A percentile compares a stretch with the other conserved stretches of the same genome.
phyloP scores from a whole-genome alignment of 2,113 vertebrate genomes.

The Nyctereutes procyonoides region DNA sequence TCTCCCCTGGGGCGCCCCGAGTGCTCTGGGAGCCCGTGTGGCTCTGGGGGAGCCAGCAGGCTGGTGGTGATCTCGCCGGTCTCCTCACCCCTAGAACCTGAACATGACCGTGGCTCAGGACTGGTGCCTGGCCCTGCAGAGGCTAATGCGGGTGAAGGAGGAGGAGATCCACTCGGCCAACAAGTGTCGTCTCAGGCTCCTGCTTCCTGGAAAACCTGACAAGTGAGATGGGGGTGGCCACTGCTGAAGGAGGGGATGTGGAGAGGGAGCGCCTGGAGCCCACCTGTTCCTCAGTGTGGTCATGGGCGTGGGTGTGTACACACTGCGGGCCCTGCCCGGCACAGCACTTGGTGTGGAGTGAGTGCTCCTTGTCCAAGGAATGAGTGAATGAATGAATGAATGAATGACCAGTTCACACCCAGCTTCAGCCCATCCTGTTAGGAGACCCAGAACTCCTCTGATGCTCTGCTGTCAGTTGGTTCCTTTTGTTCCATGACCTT shows the following conservation, averaged over 20 bases:
- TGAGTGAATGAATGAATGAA: no score
- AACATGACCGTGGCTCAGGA: slow-evolving; percentile 97
- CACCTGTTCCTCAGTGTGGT: accelerated
- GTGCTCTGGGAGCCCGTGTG: background rate
- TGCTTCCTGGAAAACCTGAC: slow-evolving; percentile 95
- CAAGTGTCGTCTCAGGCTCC: slow-evolving; percentile 95
- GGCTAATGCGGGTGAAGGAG: slow-evolving; percentile 96
- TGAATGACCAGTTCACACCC: accelerated
- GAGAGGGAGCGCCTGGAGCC: background rate
- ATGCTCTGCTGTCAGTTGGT: background rate
- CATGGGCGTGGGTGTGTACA: accelerated
- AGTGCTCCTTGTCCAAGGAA: background rate
- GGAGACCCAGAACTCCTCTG: background rate
- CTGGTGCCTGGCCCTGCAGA: slow-evolving; percentile 97
- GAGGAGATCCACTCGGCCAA: slow-evolving; percentile 97
- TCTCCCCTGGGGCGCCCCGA: accelerated
- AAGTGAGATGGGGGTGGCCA: slow-evolving; percentile 88
- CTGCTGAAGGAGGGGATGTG: accelerated
- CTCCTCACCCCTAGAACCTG: slow-evolving; percentile 89
- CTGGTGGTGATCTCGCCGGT: background rate
- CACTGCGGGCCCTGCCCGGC: accelerated
- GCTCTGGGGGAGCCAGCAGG: background rate
- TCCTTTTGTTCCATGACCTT: background rate
- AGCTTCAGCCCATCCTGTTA: background rate
- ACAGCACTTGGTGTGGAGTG: background rate